phyloP scores from a whole-genome alignment of 2,113 vertebrate species.

The Campylomormyrus numenius region DNA sequence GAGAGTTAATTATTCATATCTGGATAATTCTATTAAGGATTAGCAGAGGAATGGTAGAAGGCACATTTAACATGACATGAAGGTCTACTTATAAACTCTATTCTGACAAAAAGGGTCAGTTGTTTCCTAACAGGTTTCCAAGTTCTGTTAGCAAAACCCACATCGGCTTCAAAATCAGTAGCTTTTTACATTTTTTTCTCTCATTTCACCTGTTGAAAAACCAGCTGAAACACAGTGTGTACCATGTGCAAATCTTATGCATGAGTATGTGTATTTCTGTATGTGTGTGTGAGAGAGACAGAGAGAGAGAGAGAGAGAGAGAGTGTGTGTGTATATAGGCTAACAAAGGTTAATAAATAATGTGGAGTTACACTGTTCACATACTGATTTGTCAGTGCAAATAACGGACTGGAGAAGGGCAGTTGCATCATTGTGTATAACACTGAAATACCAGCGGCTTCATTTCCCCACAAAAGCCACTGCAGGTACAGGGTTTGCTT shows the following conservation, averaged over 20 bases:
- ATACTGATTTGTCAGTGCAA: constrained; percentile 11
- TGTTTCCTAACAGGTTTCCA: constrained; percentile 48
- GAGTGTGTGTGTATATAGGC: not conserved
- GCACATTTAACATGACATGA: constrained; percentile 62
- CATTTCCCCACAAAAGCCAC: not conserved
- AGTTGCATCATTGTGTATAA: not conserved
- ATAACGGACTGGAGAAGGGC: not conserved
- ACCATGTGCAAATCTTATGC: not conserved
- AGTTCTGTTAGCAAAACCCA: constrained; percentile 51
- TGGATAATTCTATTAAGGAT: constrained; percentile 60
- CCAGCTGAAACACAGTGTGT: constrained; percentile 1
- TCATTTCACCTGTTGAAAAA: not conserved
- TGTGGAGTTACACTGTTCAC: not conserved
- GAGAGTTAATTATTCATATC: constrained; percentile 58
- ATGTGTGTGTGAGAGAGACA: not conserved
- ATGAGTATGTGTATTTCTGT: not conserved
- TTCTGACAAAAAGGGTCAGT: not conserved
- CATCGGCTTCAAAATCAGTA: not conserved
- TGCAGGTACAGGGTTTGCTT: not conserved
- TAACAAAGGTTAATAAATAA: not conserved
- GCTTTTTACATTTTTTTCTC: not conserved
- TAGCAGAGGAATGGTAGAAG: constrained; percentile 65
- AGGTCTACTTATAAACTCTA: constrained; percentile 49
- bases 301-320: not conserved
- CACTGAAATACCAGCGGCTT: not conserved